These are phyloP conservation scores for Choloepus hoffmanni DNA, from an alignment of 2,113 vertebrate species.

Conservation along the genomic window DNA sequence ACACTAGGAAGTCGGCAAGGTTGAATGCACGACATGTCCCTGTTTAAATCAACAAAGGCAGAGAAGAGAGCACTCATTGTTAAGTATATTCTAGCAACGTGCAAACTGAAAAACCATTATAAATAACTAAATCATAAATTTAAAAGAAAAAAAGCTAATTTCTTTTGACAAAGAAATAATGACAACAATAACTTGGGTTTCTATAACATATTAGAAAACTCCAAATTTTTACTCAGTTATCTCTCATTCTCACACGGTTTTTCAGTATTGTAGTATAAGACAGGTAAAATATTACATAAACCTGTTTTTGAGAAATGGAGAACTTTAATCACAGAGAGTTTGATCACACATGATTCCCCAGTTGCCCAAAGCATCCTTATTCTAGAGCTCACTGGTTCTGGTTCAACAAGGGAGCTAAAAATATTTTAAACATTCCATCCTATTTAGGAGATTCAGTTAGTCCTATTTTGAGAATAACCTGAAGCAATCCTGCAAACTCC, in stretches of 20 bases:
- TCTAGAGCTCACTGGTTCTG: neutral
- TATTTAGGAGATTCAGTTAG: neutral
- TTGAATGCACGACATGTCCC: neutral
- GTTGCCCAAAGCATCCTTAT: neutral
- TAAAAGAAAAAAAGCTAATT: neutral
- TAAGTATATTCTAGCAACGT: neutral
- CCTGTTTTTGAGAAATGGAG: neutral
- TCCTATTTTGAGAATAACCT: neutral
- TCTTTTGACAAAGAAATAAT: neutral
- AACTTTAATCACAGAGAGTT: neutral
- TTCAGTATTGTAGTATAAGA: constrained; percentile 4
- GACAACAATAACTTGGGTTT: neutral
- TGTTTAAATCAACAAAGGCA: neutral
- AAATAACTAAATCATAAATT: neutral
- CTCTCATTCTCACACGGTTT: constrained; percentile 12
- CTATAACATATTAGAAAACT: constrained; percentile 2
- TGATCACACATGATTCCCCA: neutral
- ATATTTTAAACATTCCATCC: constrained; percentile 17
- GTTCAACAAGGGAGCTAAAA: neutral
- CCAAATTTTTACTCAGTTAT: neutral
- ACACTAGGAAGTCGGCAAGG: neutral
- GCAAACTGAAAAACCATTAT: neutral
- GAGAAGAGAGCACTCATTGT: neutral
- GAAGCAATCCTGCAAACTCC: constrained; percentile 16
- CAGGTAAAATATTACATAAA: constrained; percentile 5